These are phyloP conservation scores for Octopus sinensis DNA, from an alignment of 1,140 invertebrate genomes.

Conservation along the genomic window DNA sequence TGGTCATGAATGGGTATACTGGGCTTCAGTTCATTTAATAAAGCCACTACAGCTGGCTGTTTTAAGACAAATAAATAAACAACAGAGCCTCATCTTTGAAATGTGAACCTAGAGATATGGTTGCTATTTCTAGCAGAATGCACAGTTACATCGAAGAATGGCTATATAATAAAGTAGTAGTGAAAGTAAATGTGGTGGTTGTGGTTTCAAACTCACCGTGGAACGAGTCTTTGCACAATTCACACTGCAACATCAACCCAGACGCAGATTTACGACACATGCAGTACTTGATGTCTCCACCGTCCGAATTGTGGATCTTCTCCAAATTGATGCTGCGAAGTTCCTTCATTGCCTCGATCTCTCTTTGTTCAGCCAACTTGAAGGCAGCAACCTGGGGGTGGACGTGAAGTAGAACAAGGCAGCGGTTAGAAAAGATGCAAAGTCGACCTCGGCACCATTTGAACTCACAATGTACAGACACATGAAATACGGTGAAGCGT, in stretches of 20 bases:
- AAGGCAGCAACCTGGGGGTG: conserved; percentile 48
- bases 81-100: no score
- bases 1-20: no score
- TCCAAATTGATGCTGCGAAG: conserved; percentile 63
- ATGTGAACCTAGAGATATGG: no score
- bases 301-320: conserved; percentile 52
- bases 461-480: no score
- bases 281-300: conserved; percentile 65
- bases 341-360: conserved; percentile 76
- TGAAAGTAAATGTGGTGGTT: no score
- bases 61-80: no score
- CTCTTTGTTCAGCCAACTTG: conserved; percentile 57
- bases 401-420: background rate
- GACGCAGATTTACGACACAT: conserved; percentile 69
- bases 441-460: no score
- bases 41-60: no score
- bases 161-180: background rate
- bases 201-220: conserved; percentile 61
- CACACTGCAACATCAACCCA: conserved; percentile 86
- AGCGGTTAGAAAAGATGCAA: background rate
- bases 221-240: conserved; percentile 91
- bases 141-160: background rate
- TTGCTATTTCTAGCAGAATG: no score
- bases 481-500: no score
- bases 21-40: no score